Percentiles rank a stretch among this genome's conserved stretches.
phyloP scores from a whole-genome alignment of 2,113 vertebrate genomes.

The Lophochroa leadbeateri region DNA sequence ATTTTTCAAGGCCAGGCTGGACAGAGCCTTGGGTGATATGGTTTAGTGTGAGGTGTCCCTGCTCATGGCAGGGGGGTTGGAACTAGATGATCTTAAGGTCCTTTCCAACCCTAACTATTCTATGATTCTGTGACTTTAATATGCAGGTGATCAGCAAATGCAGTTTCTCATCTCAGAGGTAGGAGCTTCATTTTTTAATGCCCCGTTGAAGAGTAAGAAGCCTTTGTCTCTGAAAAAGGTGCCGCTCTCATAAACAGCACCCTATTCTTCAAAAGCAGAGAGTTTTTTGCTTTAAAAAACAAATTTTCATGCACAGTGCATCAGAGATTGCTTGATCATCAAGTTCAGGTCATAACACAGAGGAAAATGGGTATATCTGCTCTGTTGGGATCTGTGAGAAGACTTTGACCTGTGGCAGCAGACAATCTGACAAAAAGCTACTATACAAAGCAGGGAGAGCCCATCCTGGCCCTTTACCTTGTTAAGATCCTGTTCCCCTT shows the following conservation, averaged over 20 bases:
- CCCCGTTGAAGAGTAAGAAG: not conserved
- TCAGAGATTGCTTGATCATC: not conserved
- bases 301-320: not conserved
- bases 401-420: not conserved
- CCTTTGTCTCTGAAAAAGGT: not conserved
- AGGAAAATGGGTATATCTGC: not conserved
- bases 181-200: not conserved
- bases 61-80: too few species aligned
- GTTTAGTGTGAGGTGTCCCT: too few species aligned
- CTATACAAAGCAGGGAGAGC: not conserved
- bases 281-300: not conserved
- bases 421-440: not conserved
- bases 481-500: not conserved
- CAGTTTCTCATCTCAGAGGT: not conserved
- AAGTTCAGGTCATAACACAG: not conserved
- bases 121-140: not conserved
- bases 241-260: not conserved
- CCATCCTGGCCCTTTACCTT: not conserved
- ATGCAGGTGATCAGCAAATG: not conserved
- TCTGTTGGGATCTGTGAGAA: not conserved
- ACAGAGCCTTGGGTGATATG: too few species aligned
- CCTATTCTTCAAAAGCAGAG: not conserved
- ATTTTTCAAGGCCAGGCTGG: too few species aligned
- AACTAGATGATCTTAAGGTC: too few species aligned
- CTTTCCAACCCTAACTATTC: too few species aligned